Evolutionary conservation across 2,113 vertebrate genomes (phyloP), one percentile per base, ranked within the genome.

Genomic region (Chiloscyllium plagiosum): DNA sequence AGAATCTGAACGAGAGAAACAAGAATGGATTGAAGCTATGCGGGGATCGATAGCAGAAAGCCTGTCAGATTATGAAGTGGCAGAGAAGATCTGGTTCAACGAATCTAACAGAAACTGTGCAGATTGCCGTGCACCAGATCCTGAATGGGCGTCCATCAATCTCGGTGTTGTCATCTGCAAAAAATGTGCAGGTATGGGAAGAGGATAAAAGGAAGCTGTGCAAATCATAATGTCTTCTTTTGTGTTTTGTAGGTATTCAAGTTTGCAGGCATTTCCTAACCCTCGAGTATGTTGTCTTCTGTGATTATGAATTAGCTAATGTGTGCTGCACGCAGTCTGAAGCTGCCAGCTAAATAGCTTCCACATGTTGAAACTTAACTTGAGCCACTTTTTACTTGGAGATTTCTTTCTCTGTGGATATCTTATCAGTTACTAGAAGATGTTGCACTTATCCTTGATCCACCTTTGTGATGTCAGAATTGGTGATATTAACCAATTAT

Each of bases 31-130:
- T 97, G 99, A 99, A 98, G 98, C 98, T 86, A 97, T 99, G 96
- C 98, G 99, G 96, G 98, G 99, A 97, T 99, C 99, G 5, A 99
- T 99, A 96, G 98, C 98, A 15, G 99, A 99, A 97, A 99, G 98
- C 76, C 98, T 99, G 96, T 99, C 98, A 97, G 98, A 99, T 98
- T 99, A 99, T 96, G 99, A 99, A 98, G 99, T 99, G 97, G 99
- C 98, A 4, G 99, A 99, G 97, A 99, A 99, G 98, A 98, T 99
- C 97, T 99, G 99, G 99, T 99, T 98, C 98, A 99, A 99, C 97
- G 97, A 98, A 96, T 98, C 99, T 96, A 99, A 99, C 97, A 97
- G 98, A 97, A 98, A 96, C 97, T 99, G 99, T 65, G 99, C 99
- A 37, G 99, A 99, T 97, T 99, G 99, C 96, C 97, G 96, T 94